Conservation (phyloP, 92 coral and sea anemone genomes). For the Parazoanthus darwini region DNA sequence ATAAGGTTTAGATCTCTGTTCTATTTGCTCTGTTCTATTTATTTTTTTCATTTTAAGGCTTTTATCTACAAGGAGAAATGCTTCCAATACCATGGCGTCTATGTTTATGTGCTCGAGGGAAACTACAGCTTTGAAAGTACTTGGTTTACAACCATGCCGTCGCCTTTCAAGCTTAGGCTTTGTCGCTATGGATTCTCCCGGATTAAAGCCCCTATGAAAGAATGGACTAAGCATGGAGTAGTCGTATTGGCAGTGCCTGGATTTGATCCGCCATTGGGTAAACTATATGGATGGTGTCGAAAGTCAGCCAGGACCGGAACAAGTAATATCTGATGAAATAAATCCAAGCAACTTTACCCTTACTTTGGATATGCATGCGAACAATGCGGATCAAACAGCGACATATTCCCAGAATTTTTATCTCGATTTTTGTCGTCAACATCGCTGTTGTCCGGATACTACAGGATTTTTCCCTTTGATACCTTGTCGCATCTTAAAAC, state of each 20-base stretch:
- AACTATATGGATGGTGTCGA: constrained; percentile 4
- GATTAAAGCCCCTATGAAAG: background rate
- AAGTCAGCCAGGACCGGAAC: too few relatives aligned
- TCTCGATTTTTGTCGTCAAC: constrained; percentile 6
- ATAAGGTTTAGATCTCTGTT: too few relatives aligned
- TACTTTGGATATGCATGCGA: constrained; percentile 22
- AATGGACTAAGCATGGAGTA: constrained; percentile 4
- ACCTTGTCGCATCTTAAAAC: background rate
- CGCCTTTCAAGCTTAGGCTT: background rate
- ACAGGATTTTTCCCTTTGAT: background rate
- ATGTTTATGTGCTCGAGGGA: constrained; percentile 11
- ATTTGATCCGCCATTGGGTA: constrained; percentile 2
- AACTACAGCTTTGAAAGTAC: constrained; percentile 31
- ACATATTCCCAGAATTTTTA: background rate
- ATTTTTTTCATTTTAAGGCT: constrained; percentile 10
- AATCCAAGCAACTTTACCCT: constrained; percentile 17
- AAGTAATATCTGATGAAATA: background rate
- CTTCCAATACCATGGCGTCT: constrained; percentile 14
- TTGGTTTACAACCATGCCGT: constrained; percentile 11
- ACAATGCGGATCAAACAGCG: constrained; percentile 4
- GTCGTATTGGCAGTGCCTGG: constrained; percentile 2
- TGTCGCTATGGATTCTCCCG: constrained; percentile 2
- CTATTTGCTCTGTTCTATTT: constrained; percentile 5
- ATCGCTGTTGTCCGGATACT: background rate
- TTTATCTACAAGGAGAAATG: background rate